Evolutionary conservation across 1,140 invertebrate genomes (phyloP).

Genomic region (Drosophila pandora): DNA sequence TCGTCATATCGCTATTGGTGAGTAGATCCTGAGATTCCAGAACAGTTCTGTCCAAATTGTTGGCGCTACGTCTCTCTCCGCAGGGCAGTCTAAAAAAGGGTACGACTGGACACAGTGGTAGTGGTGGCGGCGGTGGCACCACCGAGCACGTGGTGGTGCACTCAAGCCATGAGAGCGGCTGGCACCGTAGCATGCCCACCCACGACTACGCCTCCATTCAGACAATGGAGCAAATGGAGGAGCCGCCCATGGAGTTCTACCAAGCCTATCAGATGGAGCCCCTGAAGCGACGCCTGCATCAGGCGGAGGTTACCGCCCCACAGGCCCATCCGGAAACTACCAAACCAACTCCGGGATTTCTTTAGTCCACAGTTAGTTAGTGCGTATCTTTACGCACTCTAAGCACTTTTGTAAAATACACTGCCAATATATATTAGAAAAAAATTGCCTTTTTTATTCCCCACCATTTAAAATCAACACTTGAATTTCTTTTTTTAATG

Average conservation of each 20-base stretch:
- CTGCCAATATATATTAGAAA: conserved; percentile 4
- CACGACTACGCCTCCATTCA: conserved; percentile 47
- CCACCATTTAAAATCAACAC: background rate
- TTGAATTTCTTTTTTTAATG: conserved; percentile 36
- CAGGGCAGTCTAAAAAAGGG: conserved; percentile 87
- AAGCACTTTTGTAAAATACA: background rate
- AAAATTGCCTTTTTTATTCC: background rate
- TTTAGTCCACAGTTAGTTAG: conserved; percentile 42
- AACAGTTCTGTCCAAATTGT: conserved; percentile 46
- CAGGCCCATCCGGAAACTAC: conserved; percentile 11
- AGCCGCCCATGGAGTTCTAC: conserved; percentile 47
- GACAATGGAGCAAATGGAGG: conserved; percentile 22
- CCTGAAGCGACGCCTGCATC: conserved; percentile 37
- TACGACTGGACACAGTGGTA: conserved; percentile 84
- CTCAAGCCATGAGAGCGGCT: conserved; percentile 68
- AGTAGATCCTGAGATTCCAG: conserved; percentile 39
- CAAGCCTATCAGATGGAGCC: conserved; percentile 54
- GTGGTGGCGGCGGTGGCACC: conserved; percentile 22
- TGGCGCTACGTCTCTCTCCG: conserved; percentile 64
- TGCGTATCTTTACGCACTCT: conserved; percentile 1
- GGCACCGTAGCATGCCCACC: conserved; percentile 79
- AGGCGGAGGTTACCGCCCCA: conserved; percentile 8
- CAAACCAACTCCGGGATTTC: conserved; percentile 41
- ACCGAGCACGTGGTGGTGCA: conserved; percentile 86
- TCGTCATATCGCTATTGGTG: conserved; percentile 87